phyloP scores from a whole-genome alignment of 2,888 invertebrate genomes.

The Steinernema hermaphroditum region DNA sequence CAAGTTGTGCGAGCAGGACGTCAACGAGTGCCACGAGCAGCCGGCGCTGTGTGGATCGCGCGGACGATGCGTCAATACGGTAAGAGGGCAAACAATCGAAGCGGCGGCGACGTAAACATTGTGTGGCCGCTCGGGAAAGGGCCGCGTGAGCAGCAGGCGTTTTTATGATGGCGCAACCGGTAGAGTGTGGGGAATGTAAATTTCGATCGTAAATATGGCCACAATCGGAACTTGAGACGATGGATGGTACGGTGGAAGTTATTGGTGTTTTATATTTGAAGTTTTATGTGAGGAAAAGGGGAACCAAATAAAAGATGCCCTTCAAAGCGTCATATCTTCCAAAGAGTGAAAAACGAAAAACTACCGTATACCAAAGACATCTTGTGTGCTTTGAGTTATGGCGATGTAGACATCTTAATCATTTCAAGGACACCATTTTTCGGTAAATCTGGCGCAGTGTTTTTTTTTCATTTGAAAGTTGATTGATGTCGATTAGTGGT shows the following conservation, averaged over 20 bases:
- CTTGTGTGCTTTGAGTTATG: too few species aligned
- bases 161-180: neutral
- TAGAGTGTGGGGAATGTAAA: neutral
- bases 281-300: too few species aligned
- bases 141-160: neutral
- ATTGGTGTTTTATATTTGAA: too few species aligned
- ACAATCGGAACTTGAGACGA: neutral
- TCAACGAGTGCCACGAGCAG: slow-evolving; percentile 74
- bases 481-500: too few species aligned
- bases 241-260: neutral
- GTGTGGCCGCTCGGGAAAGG: neutral
- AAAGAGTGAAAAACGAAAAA: too few species aligned
- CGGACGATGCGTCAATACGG: slow-evolving; percentile 62
- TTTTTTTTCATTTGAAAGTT: too few species aligned
- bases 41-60: slow-evolving; percentile 44
- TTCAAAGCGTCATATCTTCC: too few species aligned
- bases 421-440: too few species aligned
- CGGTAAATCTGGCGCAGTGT: too few species aligned
- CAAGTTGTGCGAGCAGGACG: slow-evolving; percentile 86
- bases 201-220: neutral
- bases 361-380: too few species aligned
- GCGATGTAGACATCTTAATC: too few species aligned
- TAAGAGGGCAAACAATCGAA: slow-evolving; percentile 34
- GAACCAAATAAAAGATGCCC: neutral
- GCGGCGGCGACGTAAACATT: neutral